These are phyloP conservation scores for Microtus pennsylvanicus DNA, from an alignment of 2,113 vertebrate genomes.

Conservation along the genomic window DNA sequence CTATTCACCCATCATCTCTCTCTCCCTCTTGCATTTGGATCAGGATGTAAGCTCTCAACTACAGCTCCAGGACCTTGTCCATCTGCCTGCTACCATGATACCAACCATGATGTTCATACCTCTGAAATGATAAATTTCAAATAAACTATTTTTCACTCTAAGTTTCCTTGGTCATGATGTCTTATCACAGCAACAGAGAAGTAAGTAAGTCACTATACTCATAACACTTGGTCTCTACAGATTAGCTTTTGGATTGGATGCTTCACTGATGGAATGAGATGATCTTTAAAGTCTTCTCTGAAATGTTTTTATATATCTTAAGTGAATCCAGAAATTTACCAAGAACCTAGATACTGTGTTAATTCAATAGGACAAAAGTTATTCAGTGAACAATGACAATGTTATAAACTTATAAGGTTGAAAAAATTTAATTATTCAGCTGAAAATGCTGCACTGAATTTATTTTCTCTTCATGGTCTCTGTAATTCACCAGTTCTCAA, in stretches of 20 bases:
- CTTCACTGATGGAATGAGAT: neutral
- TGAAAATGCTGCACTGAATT: neutral
- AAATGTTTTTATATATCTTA: slow-evolving; percentile 21
- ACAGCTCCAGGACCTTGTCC: too few relatives aligned
- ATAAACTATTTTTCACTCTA: neutral
- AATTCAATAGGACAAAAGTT: neutral
- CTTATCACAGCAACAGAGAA: neutral
- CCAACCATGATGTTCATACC: neutral
- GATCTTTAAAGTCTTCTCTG: slow-evolving; percentile 27
- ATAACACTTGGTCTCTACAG: slow-evolving; percentile 1
- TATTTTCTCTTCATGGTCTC: neutral
- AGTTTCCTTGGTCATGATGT: neutral
- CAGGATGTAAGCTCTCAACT: too few relatives aligned
- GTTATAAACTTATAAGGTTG: slow-evolving; percentile 25
- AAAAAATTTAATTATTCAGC: slow-evolving; percentile 26
- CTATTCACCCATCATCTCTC: too few relatives aligned
- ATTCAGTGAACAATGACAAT: neutral
- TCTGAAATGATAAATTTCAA: neutral
- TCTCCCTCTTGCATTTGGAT: neutral
- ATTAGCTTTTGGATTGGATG: neutral
- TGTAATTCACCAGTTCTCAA: neutral
- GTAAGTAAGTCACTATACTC: neutral
- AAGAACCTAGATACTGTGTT: slow-evolving; percentile 29
- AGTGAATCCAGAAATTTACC: slow-evolving; percentile 25
- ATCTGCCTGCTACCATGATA: neutral